These are phyloP conservation scores for Anticlea derivata DNA, from an alignment of 2,888 invertebrate species.

Conservation along the genomic window DNA sequence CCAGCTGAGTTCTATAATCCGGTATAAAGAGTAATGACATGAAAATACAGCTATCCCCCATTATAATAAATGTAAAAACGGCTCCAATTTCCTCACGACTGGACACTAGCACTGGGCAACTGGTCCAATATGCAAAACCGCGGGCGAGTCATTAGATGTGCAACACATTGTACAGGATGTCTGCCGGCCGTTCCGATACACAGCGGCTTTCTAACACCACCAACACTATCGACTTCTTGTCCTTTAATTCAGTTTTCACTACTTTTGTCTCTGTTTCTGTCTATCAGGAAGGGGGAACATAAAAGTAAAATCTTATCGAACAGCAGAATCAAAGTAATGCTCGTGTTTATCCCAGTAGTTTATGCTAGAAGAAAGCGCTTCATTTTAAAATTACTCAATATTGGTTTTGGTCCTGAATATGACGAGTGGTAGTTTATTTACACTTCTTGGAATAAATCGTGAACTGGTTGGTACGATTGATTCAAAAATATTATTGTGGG, in stretches of 20 bases:
- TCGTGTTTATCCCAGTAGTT: no score
- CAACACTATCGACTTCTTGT: conserved; percentile 37
- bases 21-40: conserved; percentile 14
- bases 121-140: conserved; percentile 36
- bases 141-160: conserved; percentile 58
- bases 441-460: no score
- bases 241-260: background rate
- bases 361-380: no score
- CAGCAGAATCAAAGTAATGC: no score
- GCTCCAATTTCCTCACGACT: conserved; percentile 40
- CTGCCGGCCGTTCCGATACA: conserved; percentile 67
- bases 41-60: conserved; percentile 19
- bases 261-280: background rate
- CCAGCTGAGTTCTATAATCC: background rate
- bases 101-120: conserved; percentile 28
- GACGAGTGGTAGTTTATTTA: no score
- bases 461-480: no score
- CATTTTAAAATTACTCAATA: no score
- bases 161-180: conserved; percentile 72
- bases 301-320: no score
- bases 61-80: conserved; percentile 27
- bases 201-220: conserved; percentile 67
- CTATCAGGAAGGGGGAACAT: no score
- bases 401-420: no score
- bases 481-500: no score